phyloP scores from a whole-genome alignment of 2,113 vertebrate species.

The Oxygymnocypris stewartii region DNA sequence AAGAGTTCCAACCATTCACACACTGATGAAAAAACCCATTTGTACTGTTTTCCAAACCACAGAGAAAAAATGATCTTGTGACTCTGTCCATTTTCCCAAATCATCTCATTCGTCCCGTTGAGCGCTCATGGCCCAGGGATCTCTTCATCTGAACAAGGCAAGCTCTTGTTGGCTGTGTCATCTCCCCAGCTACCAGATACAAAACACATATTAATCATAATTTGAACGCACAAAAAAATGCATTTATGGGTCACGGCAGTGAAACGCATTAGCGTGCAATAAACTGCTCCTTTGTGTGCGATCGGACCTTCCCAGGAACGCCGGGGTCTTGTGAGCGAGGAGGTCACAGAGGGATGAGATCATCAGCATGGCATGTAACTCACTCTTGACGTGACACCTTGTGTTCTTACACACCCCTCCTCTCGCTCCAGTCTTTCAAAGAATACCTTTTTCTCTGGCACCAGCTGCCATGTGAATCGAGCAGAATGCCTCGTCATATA shows the following conservation, averaged over 20 bases:
- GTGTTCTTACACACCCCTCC: constrained; percentile 77
- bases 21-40: constrained; percentile 1
- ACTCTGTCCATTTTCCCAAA: constrained; percentile 85
- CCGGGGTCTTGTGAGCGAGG: constrained; percentile 86
- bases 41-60: constrained; percentile 45
- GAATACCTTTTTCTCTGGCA: constrained; percentile 68
- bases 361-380: constrained; percentile 87
- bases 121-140: constrained; percentile 85
- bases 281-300: constrained; percentile 86
- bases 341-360: constrained; percentile 82
- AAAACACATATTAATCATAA: constrained; percentile 96
- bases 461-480: constrained; percentile 87
- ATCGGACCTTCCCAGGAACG: constrained; percentile 87
- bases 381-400: constrained; percentile 95
- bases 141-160: constrained; percentile 85
- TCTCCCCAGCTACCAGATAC: constrained; percentile 84
- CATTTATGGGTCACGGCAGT: constrained; percentile 85
- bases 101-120: constrained; percentile 90
- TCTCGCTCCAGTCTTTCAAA: constrained; percentile 57
- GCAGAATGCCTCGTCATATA: constrained; percentile 93
- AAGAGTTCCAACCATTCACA: background rate
- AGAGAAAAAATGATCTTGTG: background rate
- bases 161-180: constrained; percentile 86
- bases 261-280: constrained; percentile 88
- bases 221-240: constrained; percentile 85